Evolutionary conservation across 2,888 invertebrate genomes (phyloP).

Genomic region (Aleiodes leptofemur): DNA sequence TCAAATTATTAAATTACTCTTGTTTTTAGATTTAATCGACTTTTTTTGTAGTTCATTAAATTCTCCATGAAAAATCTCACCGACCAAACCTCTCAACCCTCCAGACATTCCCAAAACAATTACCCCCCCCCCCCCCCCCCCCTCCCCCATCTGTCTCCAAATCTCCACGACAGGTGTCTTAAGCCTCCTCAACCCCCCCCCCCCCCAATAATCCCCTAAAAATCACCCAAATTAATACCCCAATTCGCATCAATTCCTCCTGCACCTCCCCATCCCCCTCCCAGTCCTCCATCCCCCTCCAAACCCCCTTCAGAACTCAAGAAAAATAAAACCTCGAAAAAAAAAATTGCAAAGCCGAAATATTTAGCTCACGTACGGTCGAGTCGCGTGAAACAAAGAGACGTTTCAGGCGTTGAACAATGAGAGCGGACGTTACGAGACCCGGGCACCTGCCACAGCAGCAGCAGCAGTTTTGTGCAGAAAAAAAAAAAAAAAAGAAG

Average conservation of each 20-base stretch:
- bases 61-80: too few species aligned
- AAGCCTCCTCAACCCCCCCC: neutral
- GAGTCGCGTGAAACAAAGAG: conserved; percentile 50
- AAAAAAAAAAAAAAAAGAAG: conserved; percentile 39
- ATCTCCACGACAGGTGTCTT: too few species aligned
- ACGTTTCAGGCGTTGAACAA: conserved; percentile 46
- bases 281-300: too few species aligned
- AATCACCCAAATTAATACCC: neutral
- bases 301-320: neutral
- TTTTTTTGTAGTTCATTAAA: too few species aligned
- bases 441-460: conserved; percentile 50
- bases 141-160: neutral
- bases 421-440: conserved; percentile 64
- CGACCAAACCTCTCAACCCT: too few species aligned
- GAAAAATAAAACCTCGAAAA: conserved; percentile 13
- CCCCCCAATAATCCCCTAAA: neutral
- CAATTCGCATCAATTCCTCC: too few species aligned
- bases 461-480: conserved; percentile 39
- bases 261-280: too few species aligned
- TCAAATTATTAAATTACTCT: too few species aligned
- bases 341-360: conserved; percentile 42
- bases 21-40: too few species aligned
- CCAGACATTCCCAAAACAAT: too few species aligned
- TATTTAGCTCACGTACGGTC: conserved; percentile 50
- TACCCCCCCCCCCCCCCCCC: too few species aligned